Base-by-base conservation (phyloP, 2,797 vertebrate genomes). In the Discoglossus pictus region DNA sequence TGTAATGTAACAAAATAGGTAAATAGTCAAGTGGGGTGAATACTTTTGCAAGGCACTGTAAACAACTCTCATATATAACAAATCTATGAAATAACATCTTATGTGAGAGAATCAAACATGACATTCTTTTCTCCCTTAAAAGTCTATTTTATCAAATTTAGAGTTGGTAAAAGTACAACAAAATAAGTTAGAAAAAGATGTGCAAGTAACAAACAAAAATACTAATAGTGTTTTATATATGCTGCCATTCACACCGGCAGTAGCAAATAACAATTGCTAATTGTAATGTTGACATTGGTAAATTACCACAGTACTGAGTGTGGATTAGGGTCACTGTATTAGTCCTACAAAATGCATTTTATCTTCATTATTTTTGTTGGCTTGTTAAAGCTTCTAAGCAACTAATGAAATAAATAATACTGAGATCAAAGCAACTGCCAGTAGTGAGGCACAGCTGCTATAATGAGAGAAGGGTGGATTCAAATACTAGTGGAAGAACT, bases 321-420 rank as follows among this genome's bases (percentile, higher is more conserved):
- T 56, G 21, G 36, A 56, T 24, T 56, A 31, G 36, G 53, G 24
- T 56, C 35, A 56, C 13, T 40, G 36, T 56, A 24, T 42, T 56
- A 25, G 18, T 25, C 36, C 40, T 38, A 40, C 20, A 36, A 55
- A 56, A 21, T 56, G 53, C 21, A 56, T 56, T 40, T 56, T 56
- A 56, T 40, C 53, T 56, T 56, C 36, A 42, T 56, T 56, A 56
- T 56, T 40, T 56, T 40, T 40, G 36, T 56, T 40, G 36, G 53
- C 21, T 42, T 56, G 35, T 16, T 42, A 56, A 42, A 42, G 13
- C 16, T 21, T 55, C 16, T 39, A 39, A 55, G 52, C 17, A 38
- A 42, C 53, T 56, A 56, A 56, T 56, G 53, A 56, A 42, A 23
- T 20, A 40, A 56, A 42, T 56, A 25, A 56, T 56, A 38, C 20